phyloP scores from a whole-genome alignment of 2,888 invertebrate species.

The Ptilodon capucinus region DNA sequence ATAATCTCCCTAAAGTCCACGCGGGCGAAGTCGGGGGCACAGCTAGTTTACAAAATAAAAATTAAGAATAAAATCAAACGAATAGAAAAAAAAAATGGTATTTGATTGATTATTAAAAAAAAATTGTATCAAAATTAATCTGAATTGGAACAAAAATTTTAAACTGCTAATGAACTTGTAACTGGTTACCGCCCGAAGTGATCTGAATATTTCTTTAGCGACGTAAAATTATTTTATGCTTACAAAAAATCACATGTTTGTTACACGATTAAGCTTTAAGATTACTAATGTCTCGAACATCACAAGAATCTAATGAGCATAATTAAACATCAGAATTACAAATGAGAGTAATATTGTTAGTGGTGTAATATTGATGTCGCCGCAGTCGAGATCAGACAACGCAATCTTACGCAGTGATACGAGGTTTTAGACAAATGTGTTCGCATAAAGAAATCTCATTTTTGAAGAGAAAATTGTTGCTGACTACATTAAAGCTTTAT shows the following conservation, averaged over 20 bases:
- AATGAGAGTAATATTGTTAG: slow-evolving; percentile 21
- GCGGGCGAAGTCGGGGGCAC: no score
- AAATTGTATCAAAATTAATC: no score
- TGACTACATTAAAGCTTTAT: background rate
- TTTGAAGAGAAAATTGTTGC: background rate
- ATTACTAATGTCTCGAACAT: slow-evolving; percentile 49
- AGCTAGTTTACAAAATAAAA: no score
- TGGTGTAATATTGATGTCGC: slow-evolving; percentile 1
- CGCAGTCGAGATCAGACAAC: slow-evolving; percentile 1
- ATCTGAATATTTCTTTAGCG: no score
- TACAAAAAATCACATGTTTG: slow-evolving; percentile 59
- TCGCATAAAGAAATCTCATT: background rate
- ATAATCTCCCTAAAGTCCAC: no score
- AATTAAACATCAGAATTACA: slow-evolving; percentile 8
- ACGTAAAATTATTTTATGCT: no score
- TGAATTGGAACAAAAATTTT: no score
- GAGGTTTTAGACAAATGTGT: background rate
- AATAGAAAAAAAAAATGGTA: no score
- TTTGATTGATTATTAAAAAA: no score
- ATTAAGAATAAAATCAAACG: no score
- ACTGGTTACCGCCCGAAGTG: no score
- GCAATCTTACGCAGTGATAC: background rate
- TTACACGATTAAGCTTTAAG: slow-evolving; percentile 35
- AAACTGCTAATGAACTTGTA: no score
- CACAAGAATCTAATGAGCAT: slow-evolving; percentile 28